phyloP scores from a whole-genome alignment of 1,140 invertebrate species.

The Magallana angulata region DNA sequence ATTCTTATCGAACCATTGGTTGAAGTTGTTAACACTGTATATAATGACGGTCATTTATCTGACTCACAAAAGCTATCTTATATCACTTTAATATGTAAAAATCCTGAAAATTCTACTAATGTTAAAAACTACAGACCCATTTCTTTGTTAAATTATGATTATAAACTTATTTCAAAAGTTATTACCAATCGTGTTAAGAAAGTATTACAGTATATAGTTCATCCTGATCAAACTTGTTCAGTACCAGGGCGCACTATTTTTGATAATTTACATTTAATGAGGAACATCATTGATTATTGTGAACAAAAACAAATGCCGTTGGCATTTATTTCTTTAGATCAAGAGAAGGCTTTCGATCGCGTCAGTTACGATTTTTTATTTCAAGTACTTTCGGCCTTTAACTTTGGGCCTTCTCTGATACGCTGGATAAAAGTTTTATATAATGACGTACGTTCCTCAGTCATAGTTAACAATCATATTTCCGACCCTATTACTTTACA shows the following conservation, averaged over 20 bases:
- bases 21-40: constrained; percentile 35
- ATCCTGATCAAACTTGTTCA: no score
- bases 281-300: no score
- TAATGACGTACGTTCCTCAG: constrained; percentile 52
- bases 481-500: constrained; percentile 68
- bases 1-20: constrained; percentile 27
- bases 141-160: constrained; percentile 64
- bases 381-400: constrained; percentile 49
- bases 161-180: constrained; percentile 63
- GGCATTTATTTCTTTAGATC: constrained; percentile 53
- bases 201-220: constrained; percentile 47
- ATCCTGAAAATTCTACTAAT: constrained; percentile 45
- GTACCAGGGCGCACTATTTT: no score
- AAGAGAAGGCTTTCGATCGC: constrained; percentile 65
- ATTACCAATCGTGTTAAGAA: constrained; percentile 53
- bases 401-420: constrained; percentile 59
- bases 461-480: constrained; percentile 64
- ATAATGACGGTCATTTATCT: constrained; percentile 50
- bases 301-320: no score
- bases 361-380: constrained; percentile 62
- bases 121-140: constrained; percentile 64
- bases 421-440: constrained; percentile 66
- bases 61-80: constrained; percentile 54
- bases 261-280: no score
- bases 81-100: constrained; percentile 64